phyloP scores from a whole-genome alignment of 2,113 vertebrate genomes.

The Arothron firmamentum region DNA sequence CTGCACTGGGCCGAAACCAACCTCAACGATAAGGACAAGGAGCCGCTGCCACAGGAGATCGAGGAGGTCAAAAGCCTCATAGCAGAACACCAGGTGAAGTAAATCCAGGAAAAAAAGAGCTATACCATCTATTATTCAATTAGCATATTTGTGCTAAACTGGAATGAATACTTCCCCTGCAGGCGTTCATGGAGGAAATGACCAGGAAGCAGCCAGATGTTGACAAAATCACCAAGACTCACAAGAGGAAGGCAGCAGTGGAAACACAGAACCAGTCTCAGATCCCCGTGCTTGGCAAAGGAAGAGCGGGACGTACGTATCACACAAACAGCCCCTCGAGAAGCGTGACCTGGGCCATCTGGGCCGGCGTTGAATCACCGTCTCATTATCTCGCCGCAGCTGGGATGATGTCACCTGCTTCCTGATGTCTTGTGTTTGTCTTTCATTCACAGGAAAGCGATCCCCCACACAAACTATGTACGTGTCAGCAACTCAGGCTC shows the following conservation, averaged over 20 bases:
- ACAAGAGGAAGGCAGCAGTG: conserved; percentile 84
- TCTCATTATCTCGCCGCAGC: conserved; percentile 52
- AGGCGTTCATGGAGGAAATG: conserved; percentile 99
- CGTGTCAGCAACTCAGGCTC: conserved; percentile 80
- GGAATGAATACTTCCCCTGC: conserved; percentile 8
- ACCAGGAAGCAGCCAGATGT: conserved; percentile 98
- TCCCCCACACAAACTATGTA: conserved; percentile 88
- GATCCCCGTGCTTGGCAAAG: conserved; percentile 91
- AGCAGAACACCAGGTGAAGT: conserved; percentile 89
- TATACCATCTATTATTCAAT: not conserved
- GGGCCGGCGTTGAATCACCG: conserved; percentile 46
- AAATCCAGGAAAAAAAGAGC: not conserved
- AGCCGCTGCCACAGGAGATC: conserved; percentile 88
- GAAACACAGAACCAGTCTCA: conserved; percentile 81
- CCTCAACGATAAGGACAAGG: conserved; percentile 89
- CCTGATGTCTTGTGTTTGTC: conserved; percentile 22
- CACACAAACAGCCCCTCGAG: conserved; percentile 13
- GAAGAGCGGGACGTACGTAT: conserved; percentile 86
- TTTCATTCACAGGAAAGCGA: conserved; percentile 83
- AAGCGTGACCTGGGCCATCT: conserved; percentile 55
- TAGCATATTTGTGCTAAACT: not conserved
- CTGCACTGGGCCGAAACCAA: conserved; percentile 94
- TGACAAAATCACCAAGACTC: conserved; percentile 96
- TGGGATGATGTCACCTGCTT: conserved; percentile 53
- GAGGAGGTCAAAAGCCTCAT: conserved; percentile 94